Evolutionary conservation across 1,140 invertebrate species (phyloP).

Genomic region (Drosophila bipectinata): DNA sequence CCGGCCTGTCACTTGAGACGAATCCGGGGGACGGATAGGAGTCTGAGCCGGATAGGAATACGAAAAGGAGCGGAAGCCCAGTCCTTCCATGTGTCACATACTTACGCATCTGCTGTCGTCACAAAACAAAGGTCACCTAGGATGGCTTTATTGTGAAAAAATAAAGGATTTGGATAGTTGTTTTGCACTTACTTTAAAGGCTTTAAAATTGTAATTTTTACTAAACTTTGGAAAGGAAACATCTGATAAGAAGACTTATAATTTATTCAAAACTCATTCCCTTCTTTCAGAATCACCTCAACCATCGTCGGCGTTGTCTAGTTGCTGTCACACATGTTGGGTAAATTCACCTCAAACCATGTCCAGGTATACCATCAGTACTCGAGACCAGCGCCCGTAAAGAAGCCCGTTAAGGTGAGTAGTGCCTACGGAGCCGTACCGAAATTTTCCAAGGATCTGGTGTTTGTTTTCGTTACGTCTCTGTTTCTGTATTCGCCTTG

Average conservation of each 20-base stretch:
- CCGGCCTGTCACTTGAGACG: constrained; percentile 49
- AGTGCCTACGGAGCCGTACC: background rate
- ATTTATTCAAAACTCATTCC: constrained; percentile 17
- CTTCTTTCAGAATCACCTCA: constrained; percentile 21
- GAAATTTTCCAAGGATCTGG: background rate
- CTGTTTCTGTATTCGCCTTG: constrained; percentile 21
- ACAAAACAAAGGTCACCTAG: constrained; percentile 21
- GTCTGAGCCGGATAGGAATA: background rate
- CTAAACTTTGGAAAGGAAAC: too few relatives aligned
- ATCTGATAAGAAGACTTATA: background rate
- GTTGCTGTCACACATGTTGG: constrained; percentile 70
- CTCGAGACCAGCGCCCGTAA: constrained; percentile 71
- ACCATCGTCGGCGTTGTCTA: background rate
- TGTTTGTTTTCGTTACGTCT: constrained; percentile 12
- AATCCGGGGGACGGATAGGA: constrained; percentile 8
- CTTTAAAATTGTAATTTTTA: background rate
- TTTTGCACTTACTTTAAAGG: background rate
- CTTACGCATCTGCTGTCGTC: constrained; percentile 22
- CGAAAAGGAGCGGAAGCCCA: background rate
- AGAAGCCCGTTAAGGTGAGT: constrained; percentile 80
- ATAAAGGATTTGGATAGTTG: background rate
- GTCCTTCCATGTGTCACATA: constrained; percentile 26
- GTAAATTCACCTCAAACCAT: constrained; percentile 83
- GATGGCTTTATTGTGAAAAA: background rate
- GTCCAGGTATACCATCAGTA: constrained; percentile 83